These are phyloP conservation scores for Trypoxylon attenuatum DNA, from an alignment of 2,888 invertebrate species.

Conservation along the genomic window DNA sequence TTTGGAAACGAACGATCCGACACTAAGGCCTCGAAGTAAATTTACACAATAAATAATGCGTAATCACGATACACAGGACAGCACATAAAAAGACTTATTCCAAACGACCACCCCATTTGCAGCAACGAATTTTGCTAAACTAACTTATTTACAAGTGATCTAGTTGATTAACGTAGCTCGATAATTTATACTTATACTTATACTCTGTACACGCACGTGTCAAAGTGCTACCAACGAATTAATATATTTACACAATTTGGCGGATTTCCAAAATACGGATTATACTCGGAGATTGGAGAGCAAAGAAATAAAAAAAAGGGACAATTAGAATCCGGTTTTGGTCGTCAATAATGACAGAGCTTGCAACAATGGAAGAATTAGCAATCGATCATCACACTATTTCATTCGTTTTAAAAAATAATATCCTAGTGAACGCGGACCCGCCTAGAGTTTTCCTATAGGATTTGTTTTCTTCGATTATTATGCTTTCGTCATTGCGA, in stretches of 20 bases:
- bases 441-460: slow-evolving; percentile 41
- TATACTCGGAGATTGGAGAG: too few relatives aligned
- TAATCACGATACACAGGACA: slow-evolving; percentile 9
- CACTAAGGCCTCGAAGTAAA: too few relatives aligned
- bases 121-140: slow-evolving; percentile 38
- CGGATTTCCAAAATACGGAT: slow-evolving; percentile 54
- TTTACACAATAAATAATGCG: slow-evolving; percentile 30
- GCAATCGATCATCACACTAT: slow-evolving; percentile 26
- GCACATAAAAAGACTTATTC: slow-evolving; percentile 29
- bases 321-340: slow-evolving; percentile 29
- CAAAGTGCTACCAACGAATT: slow-evolving; percentile 55
- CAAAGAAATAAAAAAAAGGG: too few relatives aligned
- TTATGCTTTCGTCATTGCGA: too few relatives aligned
- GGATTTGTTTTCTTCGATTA: slow-evolving; percentile 21
- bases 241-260: slow-evolving; percentile 59
- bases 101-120: slow-evolving; percentile 46
- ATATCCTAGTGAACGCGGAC: slow-evolving; percentile 35
- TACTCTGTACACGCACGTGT: slow-evolving; percentile 63
- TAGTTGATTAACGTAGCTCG: slow-evolving; percentile 49
- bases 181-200: slow-evolving; percentile 68
- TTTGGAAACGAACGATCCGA: too few relatives aligned
- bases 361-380: slow-evolving; percentile 53
- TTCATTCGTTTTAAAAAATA: slow-evolving; percentile 32
- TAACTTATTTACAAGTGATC: slow-evolving; percentile 54
- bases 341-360: slow-evolving; percentile 26